Evolutionary conservation across 1,140 invertebrate species (phyloP), one percentile per base, ranked within the genome.

Genomic region (Leptinotarsa defecta): DNA sequence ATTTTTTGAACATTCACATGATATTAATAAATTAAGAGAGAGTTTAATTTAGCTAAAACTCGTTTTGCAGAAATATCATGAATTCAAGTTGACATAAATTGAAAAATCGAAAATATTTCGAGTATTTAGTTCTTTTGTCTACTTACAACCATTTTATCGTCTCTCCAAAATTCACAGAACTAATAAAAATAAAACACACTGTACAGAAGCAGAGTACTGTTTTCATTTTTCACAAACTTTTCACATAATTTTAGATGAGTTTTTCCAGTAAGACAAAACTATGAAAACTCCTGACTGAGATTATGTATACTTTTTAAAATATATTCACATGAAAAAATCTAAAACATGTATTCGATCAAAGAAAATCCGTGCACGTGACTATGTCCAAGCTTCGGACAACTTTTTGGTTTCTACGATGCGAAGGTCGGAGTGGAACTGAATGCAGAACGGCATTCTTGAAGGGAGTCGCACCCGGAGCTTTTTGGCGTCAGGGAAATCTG

Each of bases 81-180:
- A 43, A 43, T 43, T 43, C 8, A 43, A 43, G 34, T 43, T 43
- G 8, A 43, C 34, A 11, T 43, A 43, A 11, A 8, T 43, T 11
- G 4, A 43, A 43, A 43, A 43, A 43, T 43, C 8, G 27, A 34
- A 34, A 34, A 34, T 34, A 34, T 5, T 27, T 27, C 27, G 5
- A 27, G 27, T 27, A 27, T 34, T 34, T 8, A 11, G 34, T 43
- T 11, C 2, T 11, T 43, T 43, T 43, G 34, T 43, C 34, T 43
- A 76, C 77, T 78, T 76, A 78, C 77, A 78, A 62, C 77, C 77
- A 78, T 75, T 70, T 71, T 6, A 78, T 78, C 48, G 72, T 64
- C 52, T 76, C 74, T 24, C 49, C 74, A 43, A 64, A 72, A 19
- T 65, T 63, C 63, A 76, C 19, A 20, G 74, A 74, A 52, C 27